phyloP scores from a whole-genome alignment of 1,140 invertebrate genomes.

The Drosophila parabipectinata region DNA sequence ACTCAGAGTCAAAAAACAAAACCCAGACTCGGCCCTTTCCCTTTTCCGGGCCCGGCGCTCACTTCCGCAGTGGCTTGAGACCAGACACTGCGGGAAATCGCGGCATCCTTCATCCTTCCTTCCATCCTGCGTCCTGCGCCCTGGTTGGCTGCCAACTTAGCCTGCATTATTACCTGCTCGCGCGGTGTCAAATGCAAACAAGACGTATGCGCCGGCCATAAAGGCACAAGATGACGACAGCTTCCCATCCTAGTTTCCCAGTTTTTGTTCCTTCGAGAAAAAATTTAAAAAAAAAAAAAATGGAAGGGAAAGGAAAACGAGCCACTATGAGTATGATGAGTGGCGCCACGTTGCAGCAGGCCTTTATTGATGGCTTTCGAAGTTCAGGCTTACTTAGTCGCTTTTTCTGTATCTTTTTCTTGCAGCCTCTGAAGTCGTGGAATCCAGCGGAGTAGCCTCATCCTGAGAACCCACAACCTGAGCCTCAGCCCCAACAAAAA shows the following conservation, averaged over 20 bases:
- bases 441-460: slow-evolving; percentile 12
- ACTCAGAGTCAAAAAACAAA: neutral
- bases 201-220: slow-evolving; percentile 77
- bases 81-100: slow-evolving; percentile 29
- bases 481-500: slow-evolving; percentile 39
- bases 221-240: slow-evolving; percentile 58
- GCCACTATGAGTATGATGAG: slow-evolving; percentile 25
- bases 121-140: slow-evolving; percentile 17
- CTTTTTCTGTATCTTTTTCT: neutral
- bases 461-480: slow-evolving; percentile 18
- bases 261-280: slow-evolving; percentile 14
- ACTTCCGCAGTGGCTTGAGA: slow-evolving; percentile 55
- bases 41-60: slow-evolving; percentile 24
- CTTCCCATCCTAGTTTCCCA: slow-evolving; percentile 5
- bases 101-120: slow-evolving; percentile 20
- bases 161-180: slow-evolving; percentile 71
- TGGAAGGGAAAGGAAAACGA: slow-evolving; percentile 10
- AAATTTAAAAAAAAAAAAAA: slow-evolving; percentile 8
- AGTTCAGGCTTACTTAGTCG: neutral
- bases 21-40: neutral
- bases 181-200: slow-evolving; percentile 77
- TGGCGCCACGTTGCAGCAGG: slow-evolving; percentile 21
- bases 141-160: slow-evolving; percentile 38
- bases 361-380: slow-evolving; percentile 26
- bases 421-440: slow-evolving; percentile 17